Percentiles rank a stretch among this genome's conserved stretches.
These are phyloP conservation scores for Lacerta bilineata DNA, from an alignment of 2,797 vertebrate genomes.

Conservation along the genomic window DNA sequence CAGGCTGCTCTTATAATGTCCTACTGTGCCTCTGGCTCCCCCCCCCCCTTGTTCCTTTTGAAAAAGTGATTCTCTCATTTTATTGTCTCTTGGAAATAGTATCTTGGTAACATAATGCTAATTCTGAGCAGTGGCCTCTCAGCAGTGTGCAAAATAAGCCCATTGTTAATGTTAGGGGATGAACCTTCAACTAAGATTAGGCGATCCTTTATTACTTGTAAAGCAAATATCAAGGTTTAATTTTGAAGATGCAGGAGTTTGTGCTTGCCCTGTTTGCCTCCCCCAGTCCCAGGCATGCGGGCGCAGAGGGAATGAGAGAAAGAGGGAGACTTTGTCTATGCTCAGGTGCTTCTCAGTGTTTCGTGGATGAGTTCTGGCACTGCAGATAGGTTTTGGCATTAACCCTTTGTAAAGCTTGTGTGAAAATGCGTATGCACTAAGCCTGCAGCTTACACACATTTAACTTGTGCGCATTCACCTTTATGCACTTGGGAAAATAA, in stretches of 20 bases:
- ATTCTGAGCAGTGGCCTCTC: not conserved
- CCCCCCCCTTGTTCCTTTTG: too few species aligned
- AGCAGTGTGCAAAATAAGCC: not conserved
- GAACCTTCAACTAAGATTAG: not conserved
- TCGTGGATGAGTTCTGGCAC: not conserved
- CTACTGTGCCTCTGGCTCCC: not conserved
- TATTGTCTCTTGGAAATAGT: not conserved
- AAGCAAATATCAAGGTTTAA: not conserved
- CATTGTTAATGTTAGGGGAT: not conserved
- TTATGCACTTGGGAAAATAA: too few species aligned
- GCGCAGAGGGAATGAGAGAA: not conserved
- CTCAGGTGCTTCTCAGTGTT: not conserved
- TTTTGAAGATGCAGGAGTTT: not conserved
- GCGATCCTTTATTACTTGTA: not conserved
- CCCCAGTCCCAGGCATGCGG: not conserved
- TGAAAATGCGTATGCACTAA: not conserved
- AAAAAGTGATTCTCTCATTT: not conserved
- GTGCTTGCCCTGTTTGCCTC: not conserved
- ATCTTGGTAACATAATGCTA: not conserved
- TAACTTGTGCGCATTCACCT: too few species aligned
- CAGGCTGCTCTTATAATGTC: not conserved
- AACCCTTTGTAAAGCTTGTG: not conserved
- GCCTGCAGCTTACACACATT: too few species aligned
- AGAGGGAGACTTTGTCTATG: not conserved
- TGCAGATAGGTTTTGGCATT: not conserved